Base-by-base conservation (phyloP, 23 tunicate species). In the Halocynthia roretzi region DNA sequence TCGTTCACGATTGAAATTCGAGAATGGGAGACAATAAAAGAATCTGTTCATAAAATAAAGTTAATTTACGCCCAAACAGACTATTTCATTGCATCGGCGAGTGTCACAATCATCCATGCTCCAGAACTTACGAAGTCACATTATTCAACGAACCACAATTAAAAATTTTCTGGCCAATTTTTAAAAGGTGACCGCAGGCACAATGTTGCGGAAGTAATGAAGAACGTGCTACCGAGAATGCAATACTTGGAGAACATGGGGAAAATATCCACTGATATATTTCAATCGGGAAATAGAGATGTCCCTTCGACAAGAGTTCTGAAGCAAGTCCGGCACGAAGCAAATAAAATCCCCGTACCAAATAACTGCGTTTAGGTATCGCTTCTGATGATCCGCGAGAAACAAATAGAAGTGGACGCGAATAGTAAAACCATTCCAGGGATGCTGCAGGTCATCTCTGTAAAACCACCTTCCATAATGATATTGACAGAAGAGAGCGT, bases 401-500 rank as follows among this genome's bases (percentile, higher is more conserved):
- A 49, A 40, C 76, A 71, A 17, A 19, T 40, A 40, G 56, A 11
- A 10, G 18, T 56, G 60, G 66, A 71, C 1, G 44, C 44, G n/a
- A 11, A 19, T 10, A 55, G 56, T 49, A 49, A 71, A 14, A 19
- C 56, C 8, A 19, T 71, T 10, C 56, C 10, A 23, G 76, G 76
- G 12, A 71, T 55, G 10, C 54, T 71, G 11, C 76, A 71, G 15
- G 10, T 8, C 10, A 10, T 31, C 8, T 71, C 76, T 9, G 56
- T 8, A 8, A 0, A 9, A 11, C 60, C 76, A 19, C 56, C 2
- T 17, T 10, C 11, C 61, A 19, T 71, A 40, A 10, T 71, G 56
- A n/a, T 67, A 2, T 71, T 56, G 76, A 44, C 76, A 44, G 61
- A 71, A 10, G 56, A 71, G 60, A 10, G 19, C 14, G 10, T 71